phyloP scores from a whole-genome alignment of 2,797 vertebrate genomes.

The Falco berigora region DNA sequence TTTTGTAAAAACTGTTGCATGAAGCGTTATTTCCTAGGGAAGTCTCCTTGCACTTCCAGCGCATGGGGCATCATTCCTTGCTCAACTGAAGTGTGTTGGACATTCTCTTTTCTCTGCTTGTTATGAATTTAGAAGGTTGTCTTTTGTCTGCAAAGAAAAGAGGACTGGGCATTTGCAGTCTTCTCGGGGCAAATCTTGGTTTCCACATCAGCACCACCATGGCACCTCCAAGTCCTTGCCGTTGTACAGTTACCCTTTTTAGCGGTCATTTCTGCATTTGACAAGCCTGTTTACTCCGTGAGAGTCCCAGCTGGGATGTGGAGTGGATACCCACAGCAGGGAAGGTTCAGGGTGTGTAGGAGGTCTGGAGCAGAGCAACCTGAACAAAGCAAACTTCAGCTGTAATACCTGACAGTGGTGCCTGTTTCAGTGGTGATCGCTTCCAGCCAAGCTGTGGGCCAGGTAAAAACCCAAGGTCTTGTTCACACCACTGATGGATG shows the following conservation, averaged over 20 bases:
- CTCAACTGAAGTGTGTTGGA: neutral
- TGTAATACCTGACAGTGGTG: neutral
- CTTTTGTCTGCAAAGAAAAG: neutral
- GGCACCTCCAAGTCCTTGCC: neutral
- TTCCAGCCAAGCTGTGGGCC: neutral
- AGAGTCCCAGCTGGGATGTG: neutral
- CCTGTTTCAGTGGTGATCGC: neutral
- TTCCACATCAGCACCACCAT: neutral
- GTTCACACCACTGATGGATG: neutral
- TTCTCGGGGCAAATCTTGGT: neutral
- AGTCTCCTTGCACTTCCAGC: neutral
- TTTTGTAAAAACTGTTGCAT: neutral
- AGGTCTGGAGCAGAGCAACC: neutral
- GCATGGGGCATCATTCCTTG: neutral
- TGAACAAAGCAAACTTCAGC: neutral
- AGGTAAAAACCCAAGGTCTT: neutral
- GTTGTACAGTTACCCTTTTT: neutral
- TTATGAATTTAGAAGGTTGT: neutral
- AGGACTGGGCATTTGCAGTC: neutral
- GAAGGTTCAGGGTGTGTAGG: neutral
- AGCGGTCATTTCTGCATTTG: neutral
- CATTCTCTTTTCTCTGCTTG: neutral
- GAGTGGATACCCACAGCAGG: neutral
- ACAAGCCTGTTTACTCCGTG: neutral
- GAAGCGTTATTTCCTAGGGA: neutral